Evolutionary conservation across 2,113 vertebrate genomes (phyloP).

Genomic region (Podarcis muralis): DNA sequence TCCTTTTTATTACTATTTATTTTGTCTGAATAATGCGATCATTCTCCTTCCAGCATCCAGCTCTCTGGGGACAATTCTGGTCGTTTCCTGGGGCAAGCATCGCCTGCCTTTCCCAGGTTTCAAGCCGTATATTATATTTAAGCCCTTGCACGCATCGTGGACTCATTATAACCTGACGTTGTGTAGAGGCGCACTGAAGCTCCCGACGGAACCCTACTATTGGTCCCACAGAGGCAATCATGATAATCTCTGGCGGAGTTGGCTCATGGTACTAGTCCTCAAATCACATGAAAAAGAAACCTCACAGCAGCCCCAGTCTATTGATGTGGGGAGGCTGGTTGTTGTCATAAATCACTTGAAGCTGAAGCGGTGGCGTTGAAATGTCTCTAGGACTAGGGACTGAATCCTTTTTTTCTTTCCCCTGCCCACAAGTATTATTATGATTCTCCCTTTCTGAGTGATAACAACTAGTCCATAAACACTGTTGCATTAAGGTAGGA

Average conservation of each 20-base stretch:
- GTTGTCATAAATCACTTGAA: background rate
- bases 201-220: too few species aligned
- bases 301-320: too few species aligned
- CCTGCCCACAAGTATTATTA: background rate
- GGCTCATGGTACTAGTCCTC: too few species aligned
- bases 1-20: background rate
- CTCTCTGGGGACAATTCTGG: background rate
- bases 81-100: background rate
- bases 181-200: background rate
- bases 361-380: background rate
- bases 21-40: too few species aligned
- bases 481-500: background rate
- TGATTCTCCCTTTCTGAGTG: background rate
- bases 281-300: too few species aligned
- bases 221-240: too few species aligned
- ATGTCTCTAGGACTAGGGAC: background rate
- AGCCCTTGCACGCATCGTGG: background rate
- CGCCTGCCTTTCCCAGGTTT: background rate
- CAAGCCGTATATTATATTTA: background rate
- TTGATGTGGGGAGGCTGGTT: background rate
- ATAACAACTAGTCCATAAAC: background rate
- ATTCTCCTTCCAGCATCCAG: too few species aligned
- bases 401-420: background rate
- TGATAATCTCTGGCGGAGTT: too few species aligned
- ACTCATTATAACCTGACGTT: background rate